These are phyloP conservation scores for Phataginus tetradactyla DNA, from an alignment of 2,797 vertebrate genomes.

Conservation along the genomic window DNA sequence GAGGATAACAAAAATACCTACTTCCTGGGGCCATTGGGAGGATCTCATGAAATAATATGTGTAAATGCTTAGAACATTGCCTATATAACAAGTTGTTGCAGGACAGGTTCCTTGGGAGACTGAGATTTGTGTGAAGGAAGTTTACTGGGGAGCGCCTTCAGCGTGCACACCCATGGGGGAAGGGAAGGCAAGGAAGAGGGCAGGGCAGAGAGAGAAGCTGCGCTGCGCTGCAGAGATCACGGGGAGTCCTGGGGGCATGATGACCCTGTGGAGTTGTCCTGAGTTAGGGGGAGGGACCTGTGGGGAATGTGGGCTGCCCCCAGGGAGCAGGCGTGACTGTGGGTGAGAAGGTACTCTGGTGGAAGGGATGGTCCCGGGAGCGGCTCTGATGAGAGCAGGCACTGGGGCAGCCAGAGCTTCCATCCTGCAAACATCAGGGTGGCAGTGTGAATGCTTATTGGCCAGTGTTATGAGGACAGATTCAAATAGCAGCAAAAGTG, in stretches of 20 bases:
- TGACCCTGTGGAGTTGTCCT: background rate
- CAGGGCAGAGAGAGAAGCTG: accelerated
- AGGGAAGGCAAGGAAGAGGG: accelerated
- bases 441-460: background rate
- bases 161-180: background rate
- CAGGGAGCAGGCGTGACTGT: background rate
- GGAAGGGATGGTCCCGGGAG: background rate
- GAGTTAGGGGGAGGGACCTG: background rate
- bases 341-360: background rate
- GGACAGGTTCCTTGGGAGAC: background rate
- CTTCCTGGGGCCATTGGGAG: background rate
- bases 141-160: background rate
- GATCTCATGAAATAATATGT: background rate
- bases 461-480: background rate
- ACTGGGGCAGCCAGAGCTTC: background rate
- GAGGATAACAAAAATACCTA: background rate
- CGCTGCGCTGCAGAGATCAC: background rate
- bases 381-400: background rate
- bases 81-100: background rate
- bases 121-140: background rate
- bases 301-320: background rate
- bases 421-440: background rate
- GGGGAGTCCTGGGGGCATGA: background rate
- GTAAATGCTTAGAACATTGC: background rate
- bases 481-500: background rate